Base-by-base conservation (phyloP, 1,140 invertebrate species). In the Pogonomyrmex barbatus region DNA sequence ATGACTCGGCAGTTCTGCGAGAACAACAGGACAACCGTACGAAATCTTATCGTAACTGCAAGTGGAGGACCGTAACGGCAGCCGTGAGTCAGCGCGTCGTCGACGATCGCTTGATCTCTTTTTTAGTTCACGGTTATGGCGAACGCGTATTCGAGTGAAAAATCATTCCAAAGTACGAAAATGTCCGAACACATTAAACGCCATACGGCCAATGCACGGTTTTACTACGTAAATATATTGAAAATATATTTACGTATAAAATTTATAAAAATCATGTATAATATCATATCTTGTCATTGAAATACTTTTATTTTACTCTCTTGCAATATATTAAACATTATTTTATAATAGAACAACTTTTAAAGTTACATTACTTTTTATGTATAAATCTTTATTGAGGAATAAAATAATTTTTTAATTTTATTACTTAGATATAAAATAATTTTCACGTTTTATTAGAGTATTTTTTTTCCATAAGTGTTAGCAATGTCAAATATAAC, bases 21-120 rank as follows among this genome's bases (percentile, higher is more conserved):
- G 79, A 83, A 83, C 70, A 83, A 83, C 79, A 75, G 79, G 79
- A 83, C 79, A 75, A 54, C 79, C 79, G 68, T 83, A 75, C 68
- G 68, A 83, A 83, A 83, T 83, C 79, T 83, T 83, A 83, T 83
- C 79, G 79, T 60, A 75, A 60, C 67, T 73, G 67, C 79, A 39
- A 60, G 67, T 73, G 42, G 79, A 75, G 68, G 79, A 83, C 68
- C 79, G 79, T 83, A 83, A 83, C 79, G 79, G 79, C 54, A 14
- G 45, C 56, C 68, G 79, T 83, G 68, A 83, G 79, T 83, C 79
- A 83, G 79, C 79, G 54, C 42, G 42, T 73, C 68, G 68, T 62
- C 79, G 52, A 39, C 79, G 52, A 83, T 33, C 42, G 79, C 45
- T 83, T 83, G 68, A 83, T 83, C 79, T 83, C 79, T 83, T 83